Base-by-base conservation (phyloP, 1,140 invertebrate species). In the Drosophila ogumai region DNA sequence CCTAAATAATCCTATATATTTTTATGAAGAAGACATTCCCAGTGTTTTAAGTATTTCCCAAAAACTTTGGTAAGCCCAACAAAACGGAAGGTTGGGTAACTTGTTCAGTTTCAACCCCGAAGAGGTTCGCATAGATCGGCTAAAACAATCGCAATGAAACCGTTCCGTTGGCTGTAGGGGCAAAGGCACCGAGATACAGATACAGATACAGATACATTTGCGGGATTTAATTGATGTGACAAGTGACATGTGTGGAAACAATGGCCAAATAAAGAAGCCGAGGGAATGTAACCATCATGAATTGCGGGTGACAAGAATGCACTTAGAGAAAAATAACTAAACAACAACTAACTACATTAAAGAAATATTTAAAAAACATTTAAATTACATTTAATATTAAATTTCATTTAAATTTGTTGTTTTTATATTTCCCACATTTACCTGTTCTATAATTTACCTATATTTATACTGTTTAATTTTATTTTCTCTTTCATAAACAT, bases 141-240 rank as follows among this genome's bases (percentile, higher is more conserved):
- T 36, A 38, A 80, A 81, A 73, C 81, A 81, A 77, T 73, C 57
- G 72, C 40, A 60, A 81, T 57, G 52, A 46, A 75, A 57, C 64
- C 71, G 47, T 74, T 78, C 50, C 8, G 31, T 22, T 43, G 58
- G 46, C 12, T 34, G 58, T 41, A 52, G 50, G 32, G 19, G 66
- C 31, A 54, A 28, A 54, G 40, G 28, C 44, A 36, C 44, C n/a
- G n/a, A 67, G 36, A 47, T 31, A 44, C 19, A 47, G 40, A n/a
- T 17, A n/a, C n/a, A n/a, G n/a, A n/a, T 46, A 25, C 19, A 46
- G 22, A 46, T 46, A 46, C 44, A 46, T 46, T 46, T 25, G 44
- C 7, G 44, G 19, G 22, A 46, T 41, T 75, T 81, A 85, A 85
- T 85, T 81, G 78, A 85, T 85, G 81, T 47, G 81, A 79, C 81